Base-by-base conservation (phyloP, 2,888 invertebrate genomes). In the Drosophila subquinaria region DNA sequence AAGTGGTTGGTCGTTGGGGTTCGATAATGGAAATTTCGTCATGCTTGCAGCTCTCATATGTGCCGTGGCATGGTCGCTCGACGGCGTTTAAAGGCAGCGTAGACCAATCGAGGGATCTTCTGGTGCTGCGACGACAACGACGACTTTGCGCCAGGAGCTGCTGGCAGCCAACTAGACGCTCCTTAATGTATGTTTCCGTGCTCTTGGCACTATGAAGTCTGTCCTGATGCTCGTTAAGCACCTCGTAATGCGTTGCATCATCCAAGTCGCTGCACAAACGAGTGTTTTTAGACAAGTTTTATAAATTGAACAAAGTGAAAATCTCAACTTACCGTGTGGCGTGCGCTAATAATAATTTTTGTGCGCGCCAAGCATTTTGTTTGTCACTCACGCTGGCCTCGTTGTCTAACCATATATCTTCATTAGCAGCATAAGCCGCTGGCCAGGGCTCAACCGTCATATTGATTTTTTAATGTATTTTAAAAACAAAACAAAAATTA, bases 351-450 rank as follows among this genome's bases (percentile, higher is more conserved):
- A 90, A 4, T 15, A 87, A 4, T 3, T 69, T 65, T 42, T 89
- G 88, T 1, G 64, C 33, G 0, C 90, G 83, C 90, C 91, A 90
- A 4, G 79, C 82, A 13, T 76, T 67, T 20, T 66, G 61, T 45
- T 70, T 74, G 0, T 60, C 47, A 3, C 48, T 48, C n/a, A n/a
- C 50, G n/a, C 27, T 67, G 0, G 61, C 5, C 6, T 60, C 9
- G 4, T 3, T 36, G 0, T 56, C 53, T 5, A 47, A 30, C 66
- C 73, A 71, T 36, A 70, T 27, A 0, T 47, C 43, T 38, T 84
- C 73, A 45, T 73, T 74, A 0, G 40, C 45, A 1, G 55, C 69
- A 56, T 42, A 89, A 0, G 30, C 51, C 0, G 11, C 11, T 0
- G 40, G 3, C 69, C 73, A 79, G 0, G 27, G 6, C 0, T 73